A percentile compares a stretch with the other conserved stretches of the same genome.
Evolutionary conservation across 2,797 vertebrate species (phyloP).

Genomic region (Echiichthys vipera): DNA sequence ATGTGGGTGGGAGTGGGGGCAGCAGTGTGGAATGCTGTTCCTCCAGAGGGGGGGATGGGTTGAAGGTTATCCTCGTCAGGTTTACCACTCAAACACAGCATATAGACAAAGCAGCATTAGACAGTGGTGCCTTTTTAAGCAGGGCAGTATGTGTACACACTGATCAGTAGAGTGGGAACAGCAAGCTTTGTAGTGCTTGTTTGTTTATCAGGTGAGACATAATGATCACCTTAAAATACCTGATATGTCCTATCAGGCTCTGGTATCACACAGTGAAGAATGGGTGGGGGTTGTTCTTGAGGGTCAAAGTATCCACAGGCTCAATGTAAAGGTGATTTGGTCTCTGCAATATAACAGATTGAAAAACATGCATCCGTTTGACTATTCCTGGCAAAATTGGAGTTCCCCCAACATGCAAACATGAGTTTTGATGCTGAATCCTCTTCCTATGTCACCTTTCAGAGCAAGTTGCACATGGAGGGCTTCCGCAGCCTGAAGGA

Average conservation of each 20-base stretch:
- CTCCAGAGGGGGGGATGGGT: slow-evolving; percentile 64
- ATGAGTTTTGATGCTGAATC: neutral
- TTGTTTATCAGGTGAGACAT: slow-evolving; percentile 47
- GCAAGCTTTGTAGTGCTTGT: slow-evolving; percentile 32
- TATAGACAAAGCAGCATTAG: slow-evolving; percentile 58
- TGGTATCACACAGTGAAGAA: slow-evolving; percentile 39
- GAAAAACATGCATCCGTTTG: neutral
- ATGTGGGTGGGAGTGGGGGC: slow-evolving; percentile 75
- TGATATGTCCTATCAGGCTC: slow-evolving; percentile 53
- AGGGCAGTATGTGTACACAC: slow-evolving; percentile 13
- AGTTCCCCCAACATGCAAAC: neutral
- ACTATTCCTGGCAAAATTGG: neutral
- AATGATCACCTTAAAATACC: slow-evolving; percentile 54
- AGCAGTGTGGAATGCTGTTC: slow-evolving; percentile 81
- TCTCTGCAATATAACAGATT: neutral
- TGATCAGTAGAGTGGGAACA: slow-evolving; percentile 4
- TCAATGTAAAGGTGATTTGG: slow-evolving; percentile 18
- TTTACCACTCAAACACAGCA: slow-evolving; percentile 71
- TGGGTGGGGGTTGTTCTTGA: slow-evolving; percentile 32
- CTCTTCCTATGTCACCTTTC: slow-evolving; percentile 20
- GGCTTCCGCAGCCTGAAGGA: slow-evolving; percentile 98
- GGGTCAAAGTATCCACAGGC: slow-evolving; percentile 40
- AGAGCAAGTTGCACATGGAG: slow-evolving; percentile 99
- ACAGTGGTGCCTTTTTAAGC: slow-evolving; percentile 31
- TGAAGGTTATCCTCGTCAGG: slow-evolving; percentile 76